These are phyloP conservation scores for Aphrocallistes beatrix DNA, from an alignment of 37 sponge, comb jelly and placozoan species.

Conservation along the genomic window DNA sequence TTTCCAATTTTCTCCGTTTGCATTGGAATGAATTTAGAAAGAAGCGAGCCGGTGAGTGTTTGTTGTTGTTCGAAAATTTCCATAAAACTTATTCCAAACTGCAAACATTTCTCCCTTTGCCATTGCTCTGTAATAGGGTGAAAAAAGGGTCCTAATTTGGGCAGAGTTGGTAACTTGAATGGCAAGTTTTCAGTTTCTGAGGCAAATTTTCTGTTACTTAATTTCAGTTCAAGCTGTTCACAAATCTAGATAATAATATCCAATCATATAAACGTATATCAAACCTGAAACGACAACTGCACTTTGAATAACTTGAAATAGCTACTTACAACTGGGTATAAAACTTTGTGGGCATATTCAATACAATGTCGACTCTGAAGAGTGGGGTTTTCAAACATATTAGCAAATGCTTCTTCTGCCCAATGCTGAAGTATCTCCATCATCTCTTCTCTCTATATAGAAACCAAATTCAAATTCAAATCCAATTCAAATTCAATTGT, in stretches of 20 bases:
- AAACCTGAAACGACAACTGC: neutral
- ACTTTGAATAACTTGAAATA: neutral
- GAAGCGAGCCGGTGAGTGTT: neutral
- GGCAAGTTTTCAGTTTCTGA: neutral
- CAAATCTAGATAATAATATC: neutral
- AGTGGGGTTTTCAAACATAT: neutral
- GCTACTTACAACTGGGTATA: neutral
- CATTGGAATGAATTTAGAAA: neutral
- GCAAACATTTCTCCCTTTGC: neutral
- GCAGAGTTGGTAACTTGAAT: neutral
- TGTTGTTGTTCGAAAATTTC: neutral
- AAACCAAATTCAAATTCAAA: neutral
- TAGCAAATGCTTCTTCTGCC: neutral
- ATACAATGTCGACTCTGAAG: too few relatives aligned
- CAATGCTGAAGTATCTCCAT: neutral
- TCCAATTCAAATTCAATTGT: neutral
- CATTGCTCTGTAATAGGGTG: neutral
- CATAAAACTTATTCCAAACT: neutral
- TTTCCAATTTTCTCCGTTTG: neutral
- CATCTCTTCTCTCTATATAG: neutral
- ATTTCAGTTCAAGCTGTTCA: neutral
- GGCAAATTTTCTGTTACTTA: neutral
- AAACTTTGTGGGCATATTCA: neutral
- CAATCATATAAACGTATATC: neutral
- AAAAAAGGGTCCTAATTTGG: neutral